Evolutionary conservation across 1,140 invertebrate genomes (phyloP).

Genomic region (Hylyphantes graminicola): DNA sequence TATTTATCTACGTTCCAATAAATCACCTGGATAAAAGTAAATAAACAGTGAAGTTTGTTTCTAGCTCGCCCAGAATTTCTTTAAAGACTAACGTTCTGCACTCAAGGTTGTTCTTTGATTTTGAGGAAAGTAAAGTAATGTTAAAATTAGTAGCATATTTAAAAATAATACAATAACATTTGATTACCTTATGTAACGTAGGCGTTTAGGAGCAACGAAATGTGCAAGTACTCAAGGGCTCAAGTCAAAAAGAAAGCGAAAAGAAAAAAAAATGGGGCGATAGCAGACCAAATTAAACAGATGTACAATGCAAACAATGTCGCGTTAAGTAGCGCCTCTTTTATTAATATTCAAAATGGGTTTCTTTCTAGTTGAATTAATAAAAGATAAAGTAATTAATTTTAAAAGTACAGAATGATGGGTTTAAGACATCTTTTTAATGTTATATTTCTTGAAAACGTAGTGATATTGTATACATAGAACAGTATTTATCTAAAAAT

Average conservation of each 20-base stretch:
- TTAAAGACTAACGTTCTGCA: too few species aligned
- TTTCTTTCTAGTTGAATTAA: too few species aligned
- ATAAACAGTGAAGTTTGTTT: slow-evolving; percentile 23
- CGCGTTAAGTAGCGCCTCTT: slow-evolving; percentile 6
- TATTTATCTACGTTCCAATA: slow-evolving; percentile 31
- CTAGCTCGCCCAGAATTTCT: not conserved
- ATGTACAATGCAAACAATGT: slow-evolving; percentile 42
- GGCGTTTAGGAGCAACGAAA: slow-evolving; percentile 28
- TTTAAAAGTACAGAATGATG: too few species aligned
- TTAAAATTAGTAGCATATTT: not conserved
- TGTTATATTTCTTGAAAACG: too few species aligned
- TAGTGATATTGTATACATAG: too few species aligned
- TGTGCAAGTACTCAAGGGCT: not conserved
- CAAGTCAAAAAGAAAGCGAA: slow-evolving; percentile 35
- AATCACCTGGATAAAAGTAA: slow-evolving; percentile 43
- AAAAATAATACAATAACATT: not conserved
- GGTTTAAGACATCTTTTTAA: too few species aligned
- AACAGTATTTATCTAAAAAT: too few species aligned
- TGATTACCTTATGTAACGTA: slow-evolving; percentile 30
- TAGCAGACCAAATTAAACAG: slow-evolving; percentile 42
- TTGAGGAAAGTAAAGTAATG: not conserved
- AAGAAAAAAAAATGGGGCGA: slow-evolving; percentile 25
- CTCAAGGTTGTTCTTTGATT: too few species aligned
- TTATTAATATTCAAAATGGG: not conserved
- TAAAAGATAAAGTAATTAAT: too few species aligned